Conservation (phyloP, 2,888 invertebrate species). For the Steinernema hermaphroditum region DNA sequence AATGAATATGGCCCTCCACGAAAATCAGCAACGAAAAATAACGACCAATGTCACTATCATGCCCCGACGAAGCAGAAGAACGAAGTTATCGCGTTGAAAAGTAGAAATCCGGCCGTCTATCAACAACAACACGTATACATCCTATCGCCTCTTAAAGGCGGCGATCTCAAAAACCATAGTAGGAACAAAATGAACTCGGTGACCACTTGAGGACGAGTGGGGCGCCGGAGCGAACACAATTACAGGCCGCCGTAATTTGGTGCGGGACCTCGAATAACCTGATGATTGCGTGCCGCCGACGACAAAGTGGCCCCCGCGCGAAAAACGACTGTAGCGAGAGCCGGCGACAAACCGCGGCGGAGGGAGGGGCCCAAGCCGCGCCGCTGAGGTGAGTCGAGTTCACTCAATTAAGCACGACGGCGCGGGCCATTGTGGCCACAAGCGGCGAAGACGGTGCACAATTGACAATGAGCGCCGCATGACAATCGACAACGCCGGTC, state of each 20-base stretch:
- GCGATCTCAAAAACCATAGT: no score
- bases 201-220: background rate
- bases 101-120: background rate
- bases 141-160: no score
- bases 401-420: constrained; percentile 30
- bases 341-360: no score
- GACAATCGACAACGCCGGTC: constrained; percentile 5
- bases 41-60: no score
- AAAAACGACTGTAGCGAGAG: constrained; percentile 23
- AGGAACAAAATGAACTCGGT: no score
- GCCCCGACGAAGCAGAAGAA: no score
- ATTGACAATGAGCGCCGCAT: background rate
- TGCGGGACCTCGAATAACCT: constrained; percentile 24
- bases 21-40: no score
- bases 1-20: no score
- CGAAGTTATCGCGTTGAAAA: background rate
- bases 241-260: constrained; percentile 25
- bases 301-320: constrained; percentile 15
- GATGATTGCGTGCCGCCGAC: constrained; percentile 19
- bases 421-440: constrained; percentile 23
- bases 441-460: constrained; percentile 5
- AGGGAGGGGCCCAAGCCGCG: background rate
- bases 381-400: constrained; percentile 23
- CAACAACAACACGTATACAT: background rate
- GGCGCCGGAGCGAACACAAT: background rate